Conservation (phyloP, 2,888 invertebrate genomes). For the Rhamphomyia laevipes region DNA sequence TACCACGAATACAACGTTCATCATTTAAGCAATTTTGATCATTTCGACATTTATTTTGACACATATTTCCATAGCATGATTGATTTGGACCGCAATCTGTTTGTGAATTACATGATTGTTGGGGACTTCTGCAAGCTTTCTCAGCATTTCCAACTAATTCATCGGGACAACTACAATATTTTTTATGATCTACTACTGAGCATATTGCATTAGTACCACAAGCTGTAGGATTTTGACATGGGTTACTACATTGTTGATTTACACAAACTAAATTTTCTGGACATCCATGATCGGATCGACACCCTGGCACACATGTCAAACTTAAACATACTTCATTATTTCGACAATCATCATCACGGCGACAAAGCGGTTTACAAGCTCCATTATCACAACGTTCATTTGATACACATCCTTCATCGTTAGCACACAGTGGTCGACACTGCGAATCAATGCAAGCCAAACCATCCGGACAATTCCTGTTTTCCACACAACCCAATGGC, state of each 20-base stretch:
- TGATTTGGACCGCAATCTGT: slow-evolving; percentile 59
- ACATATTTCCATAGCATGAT: slow-evolving; percentile 65
- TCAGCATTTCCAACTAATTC: slow-evolving; percentile 64
- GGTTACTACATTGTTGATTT: slow-evolving; percentile 66
- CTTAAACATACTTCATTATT: slow-evolving; percentile 79
- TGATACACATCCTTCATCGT: slow-evolving; percentile 62
- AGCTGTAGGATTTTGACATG: slow-evolving; percentile 62
- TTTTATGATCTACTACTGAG: slow-evolving; percentile 54
- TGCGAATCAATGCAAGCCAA: slow-evolving; percentile 60
- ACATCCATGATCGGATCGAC: slow-evolving; percentile 70
- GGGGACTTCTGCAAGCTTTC: slow-evolving; percentile 57
- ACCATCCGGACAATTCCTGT: slow-evolving; percentile 61
- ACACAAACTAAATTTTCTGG: slow-evolving; percentile 58
- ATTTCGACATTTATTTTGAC: slow-evolving; percentile 66
- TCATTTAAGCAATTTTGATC: slow-evolving; percentile 73
- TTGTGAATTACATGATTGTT: slow-evolving; percentile 49
- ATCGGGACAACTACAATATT: slow-evolving; percentile 60
- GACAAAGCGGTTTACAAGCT: slow-evolving; percentile 72
- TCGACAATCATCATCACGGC: slow-evolving; percentile 74
- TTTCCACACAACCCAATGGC: slow-evolving; percentile 59
- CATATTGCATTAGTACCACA: slow-evolving; percentile 79
- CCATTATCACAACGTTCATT: slow-evolving; percentile 60
- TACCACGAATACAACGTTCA: slow-evolving; percentile 73
- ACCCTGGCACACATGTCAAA: slow-evolving; percentile 66
- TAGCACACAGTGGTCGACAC: slow-evolving; percentile 69